Evolutionary conservation across 2,113 vertebrate genomes (phyloP), one percentile per base, ranked within the genome.

Genomic region (Sphyrna mokarran): DNA sequence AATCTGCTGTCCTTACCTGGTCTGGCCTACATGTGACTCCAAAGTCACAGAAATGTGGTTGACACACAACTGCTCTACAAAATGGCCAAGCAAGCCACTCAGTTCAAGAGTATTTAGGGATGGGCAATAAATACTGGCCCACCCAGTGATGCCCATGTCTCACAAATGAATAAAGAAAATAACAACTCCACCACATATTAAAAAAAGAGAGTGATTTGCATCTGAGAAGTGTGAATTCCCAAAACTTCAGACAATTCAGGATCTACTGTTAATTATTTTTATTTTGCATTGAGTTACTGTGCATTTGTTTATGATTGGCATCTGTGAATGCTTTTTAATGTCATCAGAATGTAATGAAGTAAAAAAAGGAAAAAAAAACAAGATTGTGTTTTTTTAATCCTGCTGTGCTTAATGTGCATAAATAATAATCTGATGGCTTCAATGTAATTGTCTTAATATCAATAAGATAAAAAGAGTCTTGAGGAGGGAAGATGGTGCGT

Each of bases 301-400:
- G 48, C 13, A 9, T 87, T 87, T 87, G 23, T 54, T 22, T 40
- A 54, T 11, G 40, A 48, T 83, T 40, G n/a, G 37, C 40, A 22
- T 83, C 37, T 43, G 16, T 83, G 37, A 83, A 43, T 40, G 80
- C 80, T 89, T 89, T 89, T 89, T 89, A 89, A 89, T 89, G 43
- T 48, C 10, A 11, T 54, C 48, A 89, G 23, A 29, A 83, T 22
- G 37, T 83, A 18, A 22, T 83, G 2, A 37, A 58, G 26, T 29
- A 11, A 58, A 54, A 29, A 58, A 23, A 85, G n/a, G 48, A 89
- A 89, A 58, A 9, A 3, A 26, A 13, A 58, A 2, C 10, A 58
- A 0, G 58, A 89, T 54, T 89, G 86, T 89, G 40, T 83, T 83
- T 83, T 83, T 18, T 83, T 83, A 83, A 18, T 20, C 80, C 7